Evolutionary conservation across 2,888 invertebrate genomes (phyloP), one percentile per base, ranked within the genome.

Genomic region (Brachylomia viminalis): DNA sequence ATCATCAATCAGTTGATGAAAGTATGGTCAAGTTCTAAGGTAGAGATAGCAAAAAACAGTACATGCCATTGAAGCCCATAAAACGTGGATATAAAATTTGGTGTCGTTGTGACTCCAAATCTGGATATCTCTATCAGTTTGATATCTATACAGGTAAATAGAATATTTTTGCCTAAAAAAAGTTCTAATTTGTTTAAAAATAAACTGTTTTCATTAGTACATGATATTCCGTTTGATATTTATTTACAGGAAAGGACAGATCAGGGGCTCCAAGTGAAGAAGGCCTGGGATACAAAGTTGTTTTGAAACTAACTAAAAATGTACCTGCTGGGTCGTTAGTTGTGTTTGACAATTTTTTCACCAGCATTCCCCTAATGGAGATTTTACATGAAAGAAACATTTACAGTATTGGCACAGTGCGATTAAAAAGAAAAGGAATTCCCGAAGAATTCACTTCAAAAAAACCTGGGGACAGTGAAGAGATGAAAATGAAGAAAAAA

Each of bases 21-120:
- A 72, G 75, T 49, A 84, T 86, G 86, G 65, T 84, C 17, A 80
- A 82, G 72, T 84, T 84, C 62, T 83, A 86, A 69, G 84, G 85
- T 27, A 58, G 83, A 17, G 72, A 72, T 45, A 58, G 54, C 3
- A 76, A 75, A 33, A 89, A 89, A 69, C 87, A 88, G 58, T 86
- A 86, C 61, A 89, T 65, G 64, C 65, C 65, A 38, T 66, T 38
- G 30, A 69, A 69, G n/a, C 69, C 69, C 30, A 69, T 69, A 11
- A 69, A 69, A 59, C 10, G 69, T 45, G 65, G 65, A 27, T 65
- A 27, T 20, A 65, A 65, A 45, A 47, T 45, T 27, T 65, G 65
- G 65, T 65, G 65, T 27, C 47, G 47, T 47, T 65, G 65, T 47
- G 65, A 49, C 45, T 47, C 65, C 20, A 65, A 59, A 30, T 59